These are phyloP conservation scores for Dryobates pubescens DNA, from an alignment of 2,797 vertebrate genomes.

Conservation along the genomic window DNA sequence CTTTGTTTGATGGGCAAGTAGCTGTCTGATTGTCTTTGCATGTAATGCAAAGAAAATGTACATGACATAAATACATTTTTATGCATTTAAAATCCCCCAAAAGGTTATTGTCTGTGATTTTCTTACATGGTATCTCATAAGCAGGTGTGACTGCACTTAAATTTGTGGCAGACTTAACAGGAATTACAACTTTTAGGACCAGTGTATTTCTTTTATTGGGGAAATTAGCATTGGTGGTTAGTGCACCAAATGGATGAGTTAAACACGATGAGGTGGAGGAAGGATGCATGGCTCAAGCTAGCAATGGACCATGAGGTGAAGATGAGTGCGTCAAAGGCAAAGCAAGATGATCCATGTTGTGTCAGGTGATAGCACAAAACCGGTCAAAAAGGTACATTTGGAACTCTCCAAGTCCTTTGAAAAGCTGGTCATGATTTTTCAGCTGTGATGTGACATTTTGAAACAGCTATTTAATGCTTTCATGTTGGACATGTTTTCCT, in stretches of 20 bases:
- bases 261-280: slow-evolving; percentile 8
- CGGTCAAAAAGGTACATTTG: slow-evolving; percentile 17
- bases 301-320: neutral
- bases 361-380: slow-evolving; percentile 8
- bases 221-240: neutral
- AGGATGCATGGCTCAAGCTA: slow-evolving; percentile 18
- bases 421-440: neutral
- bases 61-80: neutral
- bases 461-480: neutral
- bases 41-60: neutral
- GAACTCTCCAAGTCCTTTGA: neutral
- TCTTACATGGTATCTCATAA: neutral
- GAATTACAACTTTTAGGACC: neutral
- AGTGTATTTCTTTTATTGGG: neutral
- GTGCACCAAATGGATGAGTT: neutral
- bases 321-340: neutral
- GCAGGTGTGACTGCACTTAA: neutral
- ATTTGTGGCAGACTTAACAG: neutral
- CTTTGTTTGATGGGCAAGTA: neutral
- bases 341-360: neutral
- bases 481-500: neutral
- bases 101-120: neutral
- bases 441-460: neutral
- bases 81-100: neutral
- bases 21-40: neutral